Evolutionary conservation across 2,888 invertebrate genomes (phyloP).

Genomic region (Morpho deidamia): DNA sequence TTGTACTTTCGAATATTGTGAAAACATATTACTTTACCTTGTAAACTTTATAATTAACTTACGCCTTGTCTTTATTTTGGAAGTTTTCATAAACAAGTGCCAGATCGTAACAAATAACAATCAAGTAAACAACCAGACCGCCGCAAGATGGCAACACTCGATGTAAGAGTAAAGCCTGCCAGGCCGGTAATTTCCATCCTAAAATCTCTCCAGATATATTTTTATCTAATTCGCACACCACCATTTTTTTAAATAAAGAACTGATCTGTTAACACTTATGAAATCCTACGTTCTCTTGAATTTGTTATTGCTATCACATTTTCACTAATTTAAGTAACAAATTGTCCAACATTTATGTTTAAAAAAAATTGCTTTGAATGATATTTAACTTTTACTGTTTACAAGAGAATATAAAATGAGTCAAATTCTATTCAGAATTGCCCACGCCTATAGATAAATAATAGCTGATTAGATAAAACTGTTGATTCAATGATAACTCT

Average conservation of each 20-base stretch:
- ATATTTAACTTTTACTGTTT: not conserved
- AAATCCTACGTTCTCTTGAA: no score
- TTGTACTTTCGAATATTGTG: no score
- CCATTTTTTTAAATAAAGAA: slow-evolving; percentile 41
- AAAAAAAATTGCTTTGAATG: no score
- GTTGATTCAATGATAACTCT: slow-evolving; percentile 51
- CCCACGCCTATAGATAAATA: slow-evolving; percentile 66
- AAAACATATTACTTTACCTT: no score
- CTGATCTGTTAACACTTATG: not conserved
- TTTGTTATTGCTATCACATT: not conserved
- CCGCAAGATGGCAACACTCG: slow-evolving; percentile 65
- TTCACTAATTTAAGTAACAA: not conserved
- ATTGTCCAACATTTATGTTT: no score
- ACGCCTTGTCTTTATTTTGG: slow-evolving; percentile 74
- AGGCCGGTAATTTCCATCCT: slow-evolving; percentile 59
- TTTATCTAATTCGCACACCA: slow-evolving; percentile 61
- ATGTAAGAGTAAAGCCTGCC: slow-evolving; percentile 63
- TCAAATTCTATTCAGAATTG: slow-evolving; percentile 33
- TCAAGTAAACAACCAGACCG: slow-evolving; percentile 81
- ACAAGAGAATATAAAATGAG: slow-evolving; percentile 32
- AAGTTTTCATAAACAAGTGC: slow-evolving; percentile 82
- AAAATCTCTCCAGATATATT: slow-evolving; percentile 61
- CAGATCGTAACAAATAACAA: slow-evolving; percentile 83
- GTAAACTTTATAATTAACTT: slow-evolving; percentile 35
- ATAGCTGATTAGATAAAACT: slow-evolving; percentile 55